Conservation (phyloP, 2,888 invertebrate species). For the Drosophila planitibia region DNA sequence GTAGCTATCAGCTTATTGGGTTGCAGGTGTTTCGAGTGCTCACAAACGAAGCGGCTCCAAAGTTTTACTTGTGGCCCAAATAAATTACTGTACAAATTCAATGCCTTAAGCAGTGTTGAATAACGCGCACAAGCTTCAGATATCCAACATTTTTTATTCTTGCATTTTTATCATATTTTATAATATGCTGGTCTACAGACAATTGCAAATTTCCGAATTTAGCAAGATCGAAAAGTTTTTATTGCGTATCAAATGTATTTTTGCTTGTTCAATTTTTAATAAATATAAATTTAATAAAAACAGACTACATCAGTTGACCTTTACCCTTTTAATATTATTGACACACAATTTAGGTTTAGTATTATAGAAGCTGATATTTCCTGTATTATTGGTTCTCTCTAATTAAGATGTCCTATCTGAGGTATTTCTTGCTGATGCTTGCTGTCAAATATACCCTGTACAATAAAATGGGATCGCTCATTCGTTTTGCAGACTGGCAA, state of each 20-base stretch:
- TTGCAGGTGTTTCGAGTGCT: conserved; percentile 68
- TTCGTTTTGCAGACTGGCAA: conserved; percentile 34
- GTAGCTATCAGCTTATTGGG: conserved; percentile 64
- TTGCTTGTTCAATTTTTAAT: background rate
- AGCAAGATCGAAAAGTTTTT: background rate
- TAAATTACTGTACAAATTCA: conserved; percentile 48
- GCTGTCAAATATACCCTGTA: background rate
- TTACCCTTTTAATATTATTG: background rate
- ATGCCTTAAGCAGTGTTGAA: conserved; percentile 6
- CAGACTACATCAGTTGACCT: background rate
- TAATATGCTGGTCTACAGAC: background rate
- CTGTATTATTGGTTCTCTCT: background rate
- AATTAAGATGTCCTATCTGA: too few species aligned
- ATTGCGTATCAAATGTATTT: background rate
- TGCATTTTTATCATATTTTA: background rate
- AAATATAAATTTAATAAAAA: fast-evolving
- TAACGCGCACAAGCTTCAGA: conserved; percentile 3
- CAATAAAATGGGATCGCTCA: background rate
- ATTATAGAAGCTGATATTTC: background rate
- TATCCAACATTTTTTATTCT: background rate
- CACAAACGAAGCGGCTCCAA: conserved; percentile 37
- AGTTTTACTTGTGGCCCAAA: conserved; percentile 60
- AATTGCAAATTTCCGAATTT: background rate
- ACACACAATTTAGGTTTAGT: background rate
- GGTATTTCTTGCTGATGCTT: background rate